Evolutionary conservation across 2,113 vertebrate genomes (phyloP).

Genomic region (Poeciliopsis turrubarensis): DNA sequence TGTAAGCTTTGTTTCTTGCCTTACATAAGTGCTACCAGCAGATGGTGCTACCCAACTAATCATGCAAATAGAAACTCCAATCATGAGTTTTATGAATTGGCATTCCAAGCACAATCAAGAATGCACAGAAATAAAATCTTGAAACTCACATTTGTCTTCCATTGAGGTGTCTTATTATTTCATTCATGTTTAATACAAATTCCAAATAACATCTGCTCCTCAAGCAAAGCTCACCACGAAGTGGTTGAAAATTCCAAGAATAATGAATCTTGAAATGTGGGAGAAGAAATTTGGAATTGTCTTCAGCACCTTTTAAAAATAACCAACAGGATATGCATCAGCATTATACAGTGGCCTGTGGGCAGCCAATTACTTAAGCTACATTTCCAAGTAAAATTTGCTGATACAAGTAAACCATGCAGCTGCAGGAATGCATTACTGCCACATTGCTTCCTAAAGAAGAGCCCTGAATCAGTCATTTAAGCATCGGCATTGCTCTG

Average conservation of each 20-base stretch:
- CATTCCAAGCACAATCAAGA: conserved; percentile 32
- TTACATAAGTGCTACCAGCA: conserved; percentile 47
- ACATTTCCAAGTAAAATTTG: conserved; percentile 21
- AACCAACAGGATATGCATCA: conserved; percentile 11
- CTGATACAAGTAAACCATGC: conserved; percentile 17
- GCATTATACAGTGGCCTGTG: conserved; percentile 14
- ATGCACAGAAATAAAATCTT: conserved; percentile 50
- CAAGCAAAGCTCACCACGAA: conserved; percentile 13
- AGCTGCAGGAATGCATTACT: conserved; percentile 26
- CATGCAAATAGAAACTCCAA: conserved; percentile 4
- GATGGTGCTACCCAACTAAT: conserved; percentile 59
- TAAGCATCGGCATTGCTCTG: conserved; percentile 9
- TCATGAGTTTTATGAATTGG: conserved; percentile 30
- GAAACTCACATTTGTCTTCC: conserved; percentile 5
- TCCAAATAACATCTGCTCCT: background rate
- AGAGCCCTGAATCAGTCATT: conserved; percentile 14
- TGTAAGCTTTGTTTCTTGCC: conserved; percentile 11
- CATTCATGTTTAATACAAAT: background rate
- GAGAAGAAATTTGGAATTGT: conserved; percentile 22
- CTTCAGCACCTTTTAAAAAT: conserved; percentile 20
- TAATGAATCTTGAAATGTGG: conserved; percentile 26
- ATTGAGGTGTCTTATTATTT: conserved; percentile 9
- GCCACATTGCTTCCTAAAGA: conserved; percentile 25
- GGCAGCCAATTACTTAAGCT: conserved; percentile 8
- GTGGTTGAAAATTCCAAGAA: conserved; percentile 6